phyloP scores from a whole-genome alignment of 2,797 vertebrate genomes.

The Phoeniculus purpureus region DNA sequence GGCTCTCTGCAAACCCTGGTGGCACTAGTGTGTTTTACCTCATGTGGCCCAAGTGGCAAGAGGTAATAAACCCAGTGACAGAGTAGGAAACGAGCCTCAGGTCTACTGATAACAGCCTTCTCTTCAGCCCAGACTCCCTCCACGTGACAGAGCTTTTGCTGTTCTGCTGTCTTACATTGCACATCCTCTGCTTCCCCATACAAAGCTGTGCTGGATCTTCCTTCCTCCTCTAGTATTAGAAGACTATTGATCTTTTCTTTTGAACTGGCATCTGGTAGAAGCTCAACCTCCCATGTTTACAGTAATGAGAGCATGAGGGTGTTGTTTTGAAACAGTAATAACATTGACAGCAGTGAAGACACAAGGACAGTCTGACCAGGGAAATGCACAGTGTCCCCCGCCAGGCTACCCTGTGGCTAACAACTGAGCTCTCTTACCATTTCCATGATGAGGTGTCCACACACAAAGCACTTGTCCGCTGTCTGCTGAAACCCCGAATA shows the following conservation, averaged over 20 bases:
- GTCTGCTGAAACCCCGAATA: conserved; percentile 99
- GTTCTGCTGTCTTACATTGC: not conserved
- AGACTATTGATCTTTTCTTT: not conserved
- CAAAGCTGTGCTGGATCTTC: not conserved
- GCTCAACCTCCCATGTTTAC: not conserved
- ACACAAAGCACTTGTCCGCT: conserved; percentile 98
- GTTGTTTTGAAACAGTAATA: too few relatives aligned
- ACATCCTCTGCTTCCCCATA: not conserved
- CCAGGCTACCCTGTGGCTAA: not conserved
- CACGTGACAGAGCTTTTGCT: not conserved
- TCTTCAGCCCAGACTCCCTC: not conserved
- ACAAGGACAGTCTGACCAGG: not conserved
- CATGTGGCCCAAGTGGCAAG: not conserved
- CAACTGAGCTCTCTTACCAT: conserved; percentile 86
- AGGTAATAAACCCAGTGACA: not conserved
- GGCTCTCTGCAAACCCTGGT: not conserved
- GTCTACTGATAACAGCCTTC: not conserved
- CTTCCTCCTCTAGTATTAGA: not conserved
- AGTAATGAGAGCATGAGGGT: not conserved
- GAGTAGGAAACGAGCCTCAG: not conserved
- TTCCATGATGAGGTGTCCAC: conserved; percentile 99
- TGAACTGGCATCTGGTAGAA: not conserved
- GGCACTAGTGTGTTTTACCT: not conserved
- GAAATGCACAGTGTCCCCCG: not conserved
- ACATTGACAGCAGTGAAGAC: not conserved